Evolutionary conservation across 1,140 invertebrate species (phyloP).

Genomic region (Portunus trituberculatus): DNA sequence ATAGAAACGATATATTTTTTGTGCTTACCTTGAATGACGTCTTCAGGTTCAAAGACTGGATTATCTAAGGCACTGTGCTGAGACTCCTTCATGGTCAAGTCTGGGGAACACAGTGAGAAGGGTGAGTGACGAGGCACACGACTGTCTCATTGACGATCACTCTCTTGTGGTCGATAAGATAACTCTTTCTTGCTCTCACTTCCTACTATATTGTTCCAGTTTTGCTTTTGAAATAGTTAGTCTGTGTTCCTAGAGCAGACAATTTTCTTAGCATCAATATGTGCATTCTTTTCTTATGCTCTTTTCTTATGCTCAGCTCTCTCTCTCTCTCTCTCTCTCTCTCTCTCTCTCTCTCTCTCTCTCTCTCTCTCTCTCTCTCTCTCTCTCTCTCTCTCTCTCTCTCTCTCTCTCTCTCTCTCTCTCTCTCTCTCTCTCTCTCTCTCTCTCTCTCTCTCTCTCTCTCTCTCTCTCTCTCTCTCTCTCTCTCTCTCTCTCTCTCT

Average conservation of each 20-base stretch:
- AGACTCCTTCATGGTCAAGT: too few relatives aligned
- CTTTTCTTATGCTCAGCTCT: background rate
- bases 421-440: background rate
- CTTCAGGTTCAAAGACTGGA: background rate
- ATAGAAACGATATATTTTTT: background rate
- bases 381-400: slow-evolving; percentile 24
- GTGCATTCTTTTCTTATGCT: background rate
- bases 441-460: background rate
- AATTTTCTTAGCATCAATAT: too few relatives aligned
- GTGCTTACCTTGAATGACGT: background rate
- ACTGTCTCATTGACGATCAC: too few relatives aligned
- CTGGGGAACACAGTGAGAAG: too few relatives aligned
- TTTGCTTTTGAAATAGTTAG: too few relatives aligned
- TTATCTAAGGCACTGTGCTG: background rate
- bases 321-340: slow-evolving; percentile 26
- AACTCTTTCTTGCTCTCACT: too few relatives aligned
- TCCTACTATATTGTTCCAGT: too few relatives aligned
- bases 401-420: slow-evolving; percentile 17
- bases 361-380: slow-evolving; percentile 18
- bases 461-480: slow-evolving; percentile 20
- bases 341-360: slow-evolving; percentile 15
- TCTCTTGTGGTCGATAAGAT: too few relatives aligned
- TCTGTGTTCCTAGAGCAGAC: too few relatives aligned
- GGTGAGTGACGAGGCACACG: too few relatives aligned
- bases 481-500: background rate